Percentiles rank a stretch among this genome's conserved stretches.
phyloP scores from a whole-genome alignment of 2,888 invertebrate species.

The Abrostola tripartita region DNA sequence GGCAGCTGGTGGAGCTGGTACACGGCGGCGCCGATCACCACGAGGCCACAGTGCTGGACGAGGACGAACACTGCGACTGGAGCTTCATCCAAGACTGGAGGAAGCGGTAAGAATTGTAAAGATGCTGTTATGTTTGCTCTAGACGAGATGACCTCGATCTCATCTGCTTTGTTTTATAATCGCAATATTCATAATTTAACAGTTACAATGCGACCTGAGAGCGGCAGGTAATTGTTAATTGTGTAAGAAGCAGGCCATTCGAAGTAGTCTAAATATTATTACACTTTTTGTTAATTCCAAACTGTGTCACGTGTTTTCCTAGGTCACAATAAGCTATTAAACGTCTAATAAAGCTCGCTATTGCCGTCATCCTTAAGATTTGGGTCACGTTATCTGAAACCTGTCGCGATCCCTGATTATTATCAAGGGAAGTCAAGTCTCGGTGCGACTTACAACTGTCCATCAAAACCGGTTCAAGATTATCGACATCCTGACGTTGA shows the following conservation, averaged over 20 bases:
- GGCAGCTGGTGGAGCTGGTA: constrained; percentile 89
- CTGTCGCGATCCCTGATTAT: constrained; percentile 1
- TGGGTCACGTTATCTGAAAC: neutral
- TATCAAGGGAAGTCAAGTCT: neutral
- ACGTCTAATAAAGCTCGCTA: neutral
- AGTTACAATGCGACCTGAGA: constrained; percentile 69
- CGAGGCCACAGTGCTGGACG: constrained; percentile 82
- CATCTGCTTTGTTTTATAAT: constrained; percentile 69
- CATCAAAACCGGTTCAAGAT: too few relatives aligned
- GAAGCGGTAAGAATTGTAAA: constrained; percentile 85
- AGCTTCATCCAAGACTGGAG: constrained; percentile 93
- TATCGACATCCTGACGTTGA: too few relatives aligned
- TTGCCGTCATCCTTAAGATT: constrained; percentile 1
- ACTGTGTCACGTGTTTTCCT: constrained; percentile 36
- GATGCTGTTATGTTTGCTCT: constrained; percentile 58
- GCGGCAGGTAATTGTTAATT: constrained; percentile 70
- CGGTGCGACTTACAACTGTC: neutral
- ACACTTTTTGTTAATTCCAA: constrained; percentile 29
- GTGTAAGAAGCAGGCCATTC: constrained; percentile 69
- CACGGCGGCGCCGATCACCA: constrained; percentile 81
- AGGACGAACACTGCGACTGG: constrained; percentile 90
- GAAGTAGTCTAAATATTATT: constrained; percentile 41
- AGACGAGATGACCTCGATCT: constrained; percentile 69
- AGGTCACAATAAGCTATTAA: constrained; percentile 5
- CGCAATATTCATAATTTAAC: constrained; percentile 66